These are phyloP conservation scores for Apis dorsata DNA, from an alignment of 1,140 invertebrate genomes.

Conservation along the genomic window DNA sequence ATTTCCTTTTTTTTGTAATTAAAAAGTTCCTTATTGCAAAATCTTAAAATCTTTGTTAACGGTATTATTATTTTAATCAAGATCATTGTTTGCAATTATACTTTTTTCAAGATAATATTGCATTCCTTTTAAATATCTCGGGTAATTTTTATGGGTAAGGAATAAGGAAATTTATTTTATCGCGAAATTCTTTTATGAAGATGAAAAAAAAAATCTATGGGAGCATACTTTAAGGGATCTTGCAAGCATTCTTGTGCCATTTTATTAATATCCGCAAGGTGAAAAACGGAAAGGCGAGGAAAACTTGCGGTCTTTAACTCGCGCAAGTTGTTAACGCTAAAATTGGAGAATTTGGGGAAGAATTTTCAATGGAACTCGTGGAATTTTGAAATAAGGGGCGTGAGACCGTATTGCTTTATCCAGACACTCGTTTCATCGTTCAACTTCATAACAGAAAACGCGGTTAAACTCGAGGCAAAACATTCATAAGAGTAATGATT, in stretches of 20 bases:
- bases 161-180: background rate
- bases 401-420: slow-evolving; percentile 25
- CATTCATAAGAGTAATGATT: background rate
- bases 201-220: background rate
- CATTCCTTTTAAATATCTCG: background rate
- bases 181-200: background rate
- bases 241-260: slow-evolving; percentile 33
- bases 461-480: slow-evolving; percentile 1
- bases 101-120: background rate
- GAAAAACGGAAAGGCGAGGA: slow-evolving; percentile 12
- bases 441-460: slow-evolving; percentile 8
- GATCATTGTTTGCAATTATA: background rate
- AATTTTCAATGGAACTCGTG: slow-evolving; percentile 24
- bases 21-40: too few relatives aligned
- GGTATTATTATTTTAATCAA: too few relatives aligned
- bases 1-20: too few relatives aligned
- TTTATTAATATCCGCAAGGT: slow-evolving; percentile 45
- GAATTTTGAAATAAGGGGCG: slow-evolving; percentile 38
- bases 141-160: background rate
- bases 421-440: slow-evolving; percentile 6
- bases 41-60: too few relatives aligned
- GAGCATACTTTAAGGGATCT: slow-evolving; percentile 19
- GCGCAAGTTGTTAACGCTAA: slow-evolving; percentile 38
- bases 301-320: slow-evolving; percentile 42
- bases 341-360: slow-evolving; percentile 40